Percentiles rank a stretch among this genome's conserved stretches.
These are phyloP conservation scores for Ptychadena robeensis DNA, from an alignment of 2,797 vertebrate species.

Conservation along the genomic window DNA sequence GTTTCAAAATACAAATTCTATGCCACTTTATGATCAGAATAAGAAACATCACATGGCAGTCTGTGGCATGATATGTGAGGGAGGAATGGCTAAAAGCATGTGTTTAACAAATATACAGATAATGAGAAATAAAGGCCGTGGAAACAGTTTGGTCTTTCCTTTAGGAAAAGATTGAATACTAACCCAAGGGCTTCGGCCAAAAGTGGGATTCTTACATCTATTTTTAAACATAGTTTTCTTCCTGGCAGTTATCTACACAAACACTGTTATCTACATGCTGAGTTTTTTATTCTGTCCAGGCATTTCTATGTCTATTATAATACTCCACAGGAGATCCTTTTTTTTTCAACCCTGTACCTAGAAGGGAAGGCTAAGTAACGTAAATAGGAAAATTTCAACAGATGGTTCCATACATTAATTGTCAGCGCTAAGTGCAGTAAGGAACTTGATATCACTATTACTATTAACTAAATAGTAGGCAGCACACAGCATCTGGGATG, in stretches of 20 bases:
- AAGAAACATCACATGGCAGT: neutral
- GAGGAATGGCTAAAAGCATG: neutral
- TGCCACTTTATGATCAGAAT: neutral
- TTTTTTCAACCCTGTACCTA: too few relatives aligned
- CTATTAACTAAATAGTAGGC: too few relatives aligned
- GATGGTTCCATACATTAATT: too few relatives aligned
- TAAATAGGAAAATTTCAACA: too few relatives aligned
- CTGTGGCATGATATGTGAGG: neutral
- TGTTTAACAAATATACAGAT: neutral
- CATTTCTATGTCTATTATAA: too few relatives aligned
- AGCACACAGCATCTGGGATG: too few relatives aligned
- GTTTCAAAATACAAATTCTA: neutral
- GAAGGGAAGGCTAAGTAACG: too few relatives aligned
- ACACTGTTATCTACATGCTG: too few relatives aligned
- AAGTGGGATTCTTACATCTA: neutral
- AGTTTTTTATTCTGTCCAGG: too few relatives aligned
- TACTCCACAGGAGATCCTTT: too few relatives aligned
- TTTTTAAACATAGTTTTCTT: neutral
- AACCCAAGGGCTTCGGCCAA: neutral
- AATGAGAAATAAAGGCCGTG: neutral
- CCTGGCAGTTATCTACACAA: neutral
- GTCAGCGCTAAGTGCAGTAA: too few relatives aligned
- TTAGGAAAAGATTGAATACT: neutral
- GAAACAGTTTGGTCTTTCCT: conserved; percentile 2
- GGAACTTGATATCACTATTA: too few relatives aligned